These are phyloP conservation scores for Atractosteus spatula DNA, from an alignment of 2,113 vertebrate species.

Conservation along the genomic window DNA sequence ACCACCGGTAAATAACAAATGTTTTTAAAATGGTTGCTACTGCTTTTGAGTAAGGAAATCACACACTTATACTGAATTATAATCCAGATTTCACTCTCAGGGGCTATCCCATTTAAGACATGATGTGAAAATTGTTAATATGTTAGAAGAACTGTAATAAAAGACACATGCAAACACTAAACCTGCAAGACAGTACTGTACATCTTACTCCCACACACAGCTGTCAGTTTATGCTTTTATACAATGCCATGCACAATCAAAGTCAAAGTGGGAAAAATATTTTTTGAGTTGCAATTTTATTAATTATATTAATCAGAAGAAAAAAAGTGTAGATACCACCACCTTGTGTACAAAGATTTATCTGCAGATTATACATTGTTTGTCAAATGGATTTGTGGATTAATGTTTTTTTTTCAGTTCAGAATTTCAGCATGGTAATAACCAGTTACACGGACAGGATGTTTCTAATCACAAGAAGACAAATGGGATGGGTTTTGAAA, in stretches of 20 bases:
- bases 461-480: constrained; percentile 28
- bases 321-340: constrained; percentile 51
- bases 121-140: no score
- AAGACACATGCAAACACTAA: not conserved
- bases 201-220: not conserved
- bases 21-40: no score
- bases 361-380: constrained; percentile 52
- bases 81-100: no score
- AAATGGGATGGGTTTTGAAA: constrained; percentile 6
- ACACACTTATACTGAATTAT: not conserved
- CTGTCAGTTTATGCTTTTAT: constrained; percentile 9
- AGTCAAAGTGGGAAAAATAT: no score
- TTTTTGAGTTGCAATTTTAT: no score
- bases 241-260: no score
- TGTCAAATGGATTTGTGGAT: no score
- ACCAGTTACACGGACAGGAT: constrained; percentile 21
- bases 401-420: not conserved
- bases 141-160: not conserved
- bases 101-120: no score
- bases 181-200: no score
- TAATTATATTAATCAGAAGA: no score
- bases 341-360: constrained; percentile 82
- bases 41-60: not conserved
- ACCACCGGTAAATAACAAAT: no score
- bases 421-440: constrained; percentile 61